Conservation (phyloP, 2,113 vertebrate species). For the Pelecanus crispus region DNA sequence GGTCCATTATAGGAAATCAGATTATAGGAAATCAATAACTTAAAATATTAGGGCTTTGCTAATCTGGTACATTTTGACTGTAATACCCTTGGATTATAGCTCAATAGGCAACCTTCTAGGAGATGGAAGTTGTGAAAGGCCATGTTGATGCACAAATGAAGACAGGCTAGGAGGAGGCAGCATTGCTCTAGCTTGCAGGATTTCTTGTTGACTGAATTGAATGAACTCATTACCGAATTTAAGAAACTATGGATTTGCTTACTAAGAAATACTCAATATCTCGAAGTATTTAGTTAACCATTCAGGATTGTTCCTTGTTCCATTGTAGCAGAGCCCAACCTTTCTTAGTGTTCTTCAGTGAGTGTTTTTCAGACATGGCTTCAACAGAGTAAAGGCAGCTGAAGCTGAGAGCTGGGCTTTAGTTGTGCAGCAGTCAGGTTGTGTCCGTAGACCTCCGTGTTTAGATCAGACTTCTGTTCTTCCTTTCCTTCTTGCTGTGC, state of each 20-base stretch:
- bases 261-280: background rate
- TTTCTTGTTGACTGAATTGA: background rate
- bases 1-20: background rate
- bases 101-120: fast-evolving
- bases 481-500: background rate
- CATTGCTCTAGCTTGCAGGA: background rate
- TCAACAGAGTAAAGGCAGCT: background rate
- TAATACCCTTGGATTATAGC: background rate
- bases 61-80: background rate
- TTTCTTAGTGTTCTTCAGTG: background rate
- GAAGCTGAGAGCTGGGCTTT: background rate
- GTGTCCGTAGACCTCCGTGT: background rate
- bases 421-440: background rate
- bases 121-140: background rate
- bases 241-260: background rate
- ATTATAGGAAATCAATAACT: background rate
- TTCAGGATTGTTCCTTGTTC: background rate
- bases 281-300: background rate
- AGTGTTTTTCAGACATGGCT: background rate
- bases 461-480: background rate
- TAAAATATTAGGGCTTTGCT: background rate
- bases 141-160: background rate
- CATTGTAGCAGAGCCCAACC: background rate
- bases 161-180: background rate
- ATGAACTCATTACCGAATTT: background rate